Percentiles rank a stretch among this genome's conserved stretches.
Conservation (phyloP, 2,888 invertebrate genomes). For the Dryocosmus kuriphilus region DNA sequence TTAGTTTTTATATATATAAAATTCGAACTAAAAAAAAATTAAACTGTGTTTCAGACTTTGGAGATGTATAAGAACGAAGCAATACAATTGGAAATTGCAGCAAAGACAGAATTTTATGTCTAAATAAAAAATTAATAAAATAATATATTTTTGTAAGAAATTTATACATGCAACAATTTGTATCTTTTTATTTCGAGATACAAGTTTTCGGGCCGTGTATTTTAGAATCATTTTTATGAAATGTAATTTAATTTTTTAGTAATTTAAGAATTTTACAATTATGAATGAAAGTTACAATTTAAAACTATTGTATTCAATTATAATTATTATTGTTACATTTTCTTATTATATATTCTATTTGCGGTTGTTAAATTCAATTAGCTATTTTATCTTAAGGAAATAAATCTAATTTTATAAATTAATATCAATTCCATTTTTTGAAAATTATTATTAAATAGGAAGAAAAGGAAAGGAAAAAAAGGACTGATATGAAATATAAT, state of each 20-base stretch:
- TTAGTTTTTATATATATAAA: neutral
- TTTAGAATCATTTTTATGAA: neutral
- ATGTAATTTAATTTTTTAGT: neutral
- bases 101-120: conserved; percentile 78
- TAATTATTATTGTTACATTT: neutral
- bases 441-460: too few species aligned
- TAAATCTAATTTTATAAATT: neutral
- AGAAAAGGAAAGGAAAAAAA: neutral
- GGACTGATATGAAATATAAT: neutral
- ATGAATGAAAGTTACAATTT: neutral
- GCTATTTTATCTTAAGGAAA: neutral
- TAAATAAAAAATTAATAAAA: conserved; percentile 55
- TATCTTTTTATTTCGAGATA: neutral
- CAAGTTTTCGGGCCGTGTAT: neutral
- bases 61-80: conserved; percentile 78
- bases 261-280: neutral
- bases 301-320: neutral
- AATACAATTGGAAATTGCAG: conserved; percentile 75
- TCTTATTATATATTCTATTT: too few species aligned
- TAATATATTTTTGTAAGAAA: neutral
- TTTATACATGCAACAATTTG: neutral
- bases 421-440: neutral
- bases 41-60: conserved; percentile 73
- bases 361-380: too few species aligned
- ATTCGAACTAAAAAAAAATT: conserved; percentile 7